Evolutionary conservation across 2,113 vertebrate genomes (phyloP).

Genomic region (Acanthochromis polyacanthus): DNA sequence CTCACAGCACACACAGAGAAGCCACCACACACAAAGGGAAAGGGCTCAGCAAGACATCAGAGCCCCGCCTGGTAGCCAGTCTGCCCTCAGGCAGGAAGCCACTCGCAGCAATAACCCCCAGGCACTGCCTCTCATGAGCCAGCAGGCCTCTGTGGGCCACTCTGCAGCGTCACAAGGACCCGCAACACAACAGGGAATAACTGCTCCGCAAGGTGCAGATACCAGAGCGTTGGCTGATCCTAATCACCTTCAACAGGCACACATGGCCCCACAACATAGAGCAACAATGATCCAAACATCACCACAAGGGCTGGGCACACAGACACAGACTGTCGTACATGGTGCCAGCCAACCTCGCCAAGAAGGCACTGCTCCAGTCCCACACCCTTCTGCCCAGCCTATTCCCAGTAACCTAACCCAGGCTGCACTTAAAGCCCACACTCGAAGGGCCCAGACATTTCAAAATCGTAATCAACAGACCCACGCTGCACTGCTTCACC

Average conservation of each 20-base stretch:
- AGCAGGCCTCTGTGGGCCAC: conserved; percentile 47
- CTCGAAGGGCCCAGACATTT: conserved; percentile 58
- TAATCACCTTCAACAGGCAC: conserved; percentile 76
- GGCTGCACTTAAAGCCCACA: conserved; percentile 73
- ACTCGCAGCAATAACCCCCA: conserved; percentile 58
- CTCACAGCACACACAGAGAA: conserved; percentile 46
- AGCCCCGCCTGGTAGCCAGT: conserved; percentile 43
- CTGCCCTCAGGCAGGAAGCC: conserved; percentile 62
- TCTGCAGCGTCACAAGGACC: conserved; percentile 42
- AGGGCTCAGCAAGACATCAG: conserved; percentile 55
- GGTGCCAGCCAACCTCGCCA: conserved; percentile 52
- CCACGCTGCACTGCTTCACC: conserved; percentile 67
- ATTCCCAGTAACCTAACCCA: conserved; percentile 71
- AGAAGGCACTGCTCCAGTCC: conserved; percentile 31
- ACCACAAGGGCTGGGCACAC: conserved; percentile 35
- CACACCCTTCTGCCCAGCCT: conserved; percentile 24
- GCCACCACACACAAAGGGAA: conserved; percentile 48
- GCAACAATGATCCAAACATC: conserved; percentile 40
- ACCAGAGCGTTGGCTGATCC: conserved; percentile 76
- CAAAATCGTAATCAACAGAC: conserved; percentile 76
- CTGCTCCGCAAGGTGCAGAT: conserved; percentile 42
- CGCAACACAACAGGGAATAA: conserved; percentile 29
- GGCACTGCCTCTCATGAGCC: conserved; percentile 54
- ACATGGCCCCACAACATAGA: conserved; percentile 53
- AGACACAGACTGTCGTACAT: conserved; percentile 45